These are phyloP conservation scores for Cheilosia urbana DNA, from an alignment of 2,888 invertebrate species.

Conservation along the genomic window DNA sequence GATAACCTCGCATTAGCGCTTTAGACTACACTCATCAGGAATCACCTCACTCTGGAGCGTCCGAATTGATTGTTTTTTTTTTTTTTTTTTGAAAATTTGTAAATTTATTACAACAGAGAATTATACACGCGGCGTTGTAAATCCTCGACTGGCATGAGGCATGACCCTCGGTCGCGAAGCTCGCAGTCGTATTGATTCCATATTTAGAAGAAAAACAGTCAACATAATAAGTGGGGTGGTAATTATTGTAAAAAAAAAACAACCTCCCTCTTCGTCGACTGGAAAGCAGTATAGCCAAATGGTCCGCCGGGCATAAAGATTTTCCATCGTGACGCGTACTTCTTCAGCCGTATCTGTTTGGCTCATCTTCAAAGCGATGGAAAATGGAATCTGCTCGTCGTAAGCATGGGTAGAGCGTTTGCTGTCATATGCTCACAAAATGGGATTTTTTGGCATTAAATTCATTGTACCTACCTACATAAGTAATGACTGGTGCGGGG, in stretches of 20 bases:
- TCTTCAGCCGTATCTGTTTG: conserved; percentile 65
- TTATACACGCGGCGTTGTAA: conserved; percentile 59
- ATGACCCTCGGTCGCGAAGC: conserved; percentile 48
- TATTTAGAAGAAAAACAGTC: conserved; percentile 30
- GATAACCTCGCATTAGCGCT: conserved; percentile 72
- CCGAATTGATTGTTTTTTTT: conserved; percentile 59
- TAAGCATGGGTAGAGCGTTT: conserved; percentile 3
- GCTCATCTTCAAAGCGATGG: conserved; percentile 63
- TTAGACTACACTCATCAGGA: conserved; percentile 66
- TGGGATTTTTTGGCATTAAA: conserved; percentile 38
- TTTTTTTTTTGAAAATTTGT: conserved; percentile 37
- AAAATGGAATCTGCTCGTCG: conserved; percentile 24
- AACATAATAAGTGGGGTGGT: conserved; percentile 45
- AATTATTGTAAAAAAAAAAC: conserved; percentile 52
- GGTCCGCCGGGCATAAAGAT: conserved; percentile 63
- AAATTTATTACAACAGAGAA: conserved; percentile 66
- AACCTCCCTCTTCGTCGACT: conserved; percentile 28
- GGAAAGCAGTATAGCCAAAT: conserved; percentile 43
- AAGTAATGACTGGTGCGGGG: conserved; percentile 33
- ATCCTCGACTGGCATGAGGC: conserved; percentile 26
- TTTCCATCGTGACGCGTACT: conserved; percentile 69
- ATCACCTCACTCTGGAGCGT: conserved; percentile 64
- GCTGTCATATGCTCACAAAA: conserved; percentile 22
- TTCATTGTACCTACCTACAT: conserved; percentile 22
- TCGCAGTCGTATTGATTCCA: conserved; percentile 61